phyloP scores from a whole-genome alignment of 2,113 vertebrate species.

The Mus musculus region DNA sequence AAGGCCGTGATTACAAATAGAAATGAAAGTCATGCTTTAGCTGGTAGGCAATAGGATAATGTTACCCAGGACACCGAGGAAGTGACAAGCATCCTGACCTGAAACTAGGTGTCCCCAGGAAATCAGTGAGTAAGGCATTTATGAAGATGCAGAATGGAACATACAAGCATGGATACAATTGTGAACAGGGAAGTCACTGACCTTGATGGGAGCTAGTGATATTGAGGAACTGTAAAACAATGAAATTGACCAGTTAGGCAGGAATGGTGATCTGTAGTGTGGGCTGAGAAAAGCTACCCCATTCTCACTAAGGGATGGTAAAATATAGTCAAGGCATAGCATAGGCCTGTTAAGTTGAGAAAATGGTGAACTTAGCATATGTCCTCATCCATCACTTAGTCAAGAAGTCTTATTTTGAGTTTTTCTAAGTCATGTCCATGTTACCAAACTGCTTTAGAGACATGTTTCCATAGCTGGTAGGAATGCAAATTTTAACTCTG shows the following conservation, averaged over 20 bases:
- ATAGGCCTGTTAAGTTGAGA: not conserved
- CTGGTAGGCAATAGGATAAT: not conserved
- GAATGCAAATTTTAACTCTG: constrained; percentile 12
- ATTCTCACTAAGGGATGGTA: not conserved
- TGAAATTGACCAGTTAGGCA: not conserved
- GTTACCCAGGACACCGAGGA: not conserved
- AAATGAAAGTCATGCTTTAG: not conserved
- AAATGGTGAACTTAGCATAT: not conserved
- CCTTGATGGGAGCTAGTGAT: not conserved
- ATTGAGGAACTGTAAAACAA: not conserved
- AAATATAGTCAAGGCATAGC: not conserved
- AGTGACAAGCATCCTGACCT: not conserved
- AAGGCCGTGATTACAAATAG: not conserved
- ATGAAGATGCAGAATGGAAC: not conserved
- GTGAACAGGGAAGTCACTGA: not conserved
- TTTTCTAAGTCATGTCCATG: not conserved
- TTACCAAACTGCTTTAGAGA: not conserved
- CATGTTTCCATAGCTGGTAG: not conserved
- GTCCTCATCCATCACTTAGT: not conserved
- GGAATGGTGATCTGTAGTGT: not conserved
- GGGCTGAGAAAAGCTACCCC: not conserved
- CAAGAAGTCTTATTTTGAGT: not conserved
- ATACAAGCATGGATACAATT: not conserved
- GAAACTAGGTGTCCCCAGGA: not conserved
- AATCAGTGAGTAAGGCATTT: not conserved